Conservation (phyloP, 2,888 invertebrate species). For the Pseudanteris insignis region DNA sequence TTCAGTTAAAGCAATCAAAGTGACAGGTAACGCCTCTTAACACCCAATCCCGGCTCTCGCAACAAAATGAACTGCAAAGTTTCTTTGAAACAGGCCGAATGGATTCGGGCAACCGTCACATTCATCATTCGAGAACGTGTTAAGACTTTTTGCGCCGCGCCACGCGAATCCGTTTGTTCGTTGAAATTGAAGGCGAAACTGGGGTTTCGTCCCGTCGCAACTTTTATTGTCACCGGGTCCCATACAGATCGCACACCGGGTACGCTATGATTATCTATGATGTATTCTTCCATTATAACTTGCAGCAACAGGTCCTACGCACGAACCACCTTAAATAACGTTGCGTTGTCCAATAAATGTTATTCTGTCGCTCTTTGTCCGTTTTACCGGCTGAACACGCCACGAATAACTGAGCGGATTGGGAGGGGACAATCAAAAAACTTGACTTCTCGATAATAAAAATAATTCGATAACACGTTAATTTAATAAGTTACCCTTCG, state of each 20-base stretch:
- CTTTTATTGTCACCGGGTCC: slow-evolving; percentile 46
- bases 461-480: no score
- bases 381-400: no score
- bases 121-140: slow-evolving; percentile 45
- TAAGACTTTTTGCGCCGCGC: slow-evolving; percentile 26
- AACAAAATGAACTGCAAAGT: slow-evolving; percentile 11
- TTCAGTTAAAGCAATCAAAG: neutral
- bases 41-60: neutral
- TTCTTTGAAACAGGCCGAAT: slow-evolving; percentile 14
- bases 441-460: no score
- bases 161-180: slow-evolving; percentile 49
- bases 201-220: slow-evolving; percentile 42
- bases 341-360: slow-evolving; percentile 51
- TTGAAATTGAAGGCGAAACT: slow-evolving; percentile 48
- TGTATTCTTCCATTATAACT: slow-evolving; percentile 61
- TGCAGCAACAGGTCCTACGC: slow-evolving; percentile 62
- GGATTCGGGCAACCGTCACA: slow-evolving; percentile 28
- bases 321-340: slow-evolving; percentile 53
- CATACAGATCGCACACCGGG: slow-evolving; percentile 47
- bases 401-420: no score
- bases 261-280: slow-evolving; percentile 58
- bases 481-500: no score
- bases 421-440: no score
- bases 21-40: neutral
- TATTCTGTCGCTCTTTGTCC: no score